Conservation (phyloP, 2,888 invertebrate genomes). For the Drosophila algonquin region DNA sequence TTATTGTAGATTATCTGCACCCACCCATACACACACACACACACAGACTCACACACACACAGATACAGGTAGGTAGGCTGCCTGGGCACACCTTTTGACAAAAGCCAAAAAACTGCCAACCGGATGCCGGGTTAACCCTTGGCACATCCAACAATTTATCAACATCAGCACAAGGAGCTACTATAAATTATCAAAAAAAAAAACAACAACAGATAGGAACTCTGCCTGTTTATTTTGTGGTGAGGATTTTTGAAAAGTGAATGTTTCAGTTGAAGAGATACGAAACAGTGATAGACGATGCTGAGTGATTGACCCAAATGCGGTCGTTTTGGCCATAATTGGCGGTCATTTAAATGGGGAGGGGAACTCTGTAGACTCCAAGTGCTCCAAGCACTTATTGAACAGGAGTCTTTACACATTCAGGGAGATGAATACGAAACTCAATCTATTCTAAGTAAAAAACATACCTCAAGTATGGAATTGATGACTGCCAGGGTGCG, state of each 20-base stretch:
- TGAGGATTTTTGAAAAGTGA: conserved; percentile 12
- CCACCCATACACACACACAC: conserved; percentile 14
- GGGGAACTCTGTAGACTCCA: too few relatives aligned
- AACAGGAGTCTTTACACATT: too few relatives aligned
- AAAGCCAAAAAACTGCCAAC: conserved; percentile 52
- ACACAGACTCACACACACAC: conserved; percentile 10
- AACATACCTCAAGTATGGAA: too few relatives aligned
- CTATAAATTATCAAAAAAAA: conserved; percentile 57
- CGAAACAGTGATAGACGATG: not conserved
- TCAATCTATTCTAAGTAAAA: too few relatives aligned
- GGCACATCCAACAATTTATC: conserved; percentile 66
- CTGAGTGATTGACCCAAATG: not conserved
- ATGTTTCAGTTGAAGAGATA: not conserved
- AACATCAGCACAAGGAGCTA: conserved; percentile 60
- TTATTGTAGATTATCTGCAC: conserved; percentile 71
- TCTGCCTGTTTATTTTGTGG: not conserved
- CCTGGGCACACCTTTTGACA: conserved; percentile 62
- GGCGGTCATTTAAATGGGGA: not conserved
- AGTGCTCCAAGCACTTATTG: too few relatives aligned
- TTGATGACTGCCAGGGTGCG: too few relatives aligned
- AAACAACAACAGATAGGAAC: conserved; percentile 4
- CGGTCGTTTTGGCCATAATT: not conserved
- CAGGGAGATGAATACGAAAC: too few relatives aligned
- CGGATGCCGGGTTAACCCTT: conserved; percentile 49
- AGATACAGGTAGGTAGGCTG: conserved; percentile 7